Evolutionary conservation across 1,140 invertebrate species (phyloP).

Genomic region (Drosophila rufa): DNA sequence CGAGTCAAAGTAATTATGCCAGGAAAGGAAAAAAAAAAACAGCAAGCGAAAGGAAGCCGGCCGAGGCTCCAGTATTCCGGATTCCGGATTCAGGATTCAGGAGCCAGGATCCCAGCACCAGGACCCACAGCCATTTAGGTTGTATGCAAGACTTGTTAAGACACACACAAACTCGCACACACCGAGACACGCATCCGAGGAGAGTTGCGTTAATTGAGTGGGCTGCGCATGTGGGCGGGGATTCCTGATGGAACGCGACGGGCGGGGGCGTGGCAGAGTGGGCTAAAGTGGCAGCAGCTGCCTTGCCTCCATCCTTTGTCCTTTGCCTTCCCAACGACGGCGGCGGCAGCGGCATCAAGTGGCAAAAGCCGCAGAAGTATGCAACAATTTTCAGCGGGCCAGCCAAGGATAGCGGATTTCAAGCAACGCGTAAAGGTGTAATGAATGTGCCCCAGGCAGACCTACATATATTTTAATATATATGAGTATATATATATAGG

Average conservation of each 20-base stretch:
- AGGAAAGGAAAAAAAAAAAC: constrained; percentile 9
- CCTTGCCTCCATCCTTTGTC: neutral
- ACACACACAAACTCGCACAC: constrained; percentile 57
- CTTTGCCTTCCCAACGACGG: neutral
- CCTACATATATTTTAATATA: constrained; percentile 13
- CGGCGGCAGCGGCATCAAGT: constrained; percentile 45
- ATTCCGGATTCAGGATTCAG: constrained; percentile 35
- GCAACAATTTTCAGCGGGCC: constrained; percentile 66
- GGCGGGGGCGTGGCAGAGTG: constrained; percentile 43
- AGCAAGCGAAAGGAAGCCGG: constrained; percentile 28
- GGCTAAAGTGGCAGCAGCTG: constrained; percentile 68
- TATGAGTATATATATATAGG: constrained; percentile 6
- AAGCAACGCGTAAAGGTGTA: constrained; percentile 34
- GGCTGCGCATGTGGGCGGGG: constrained; percentile 60
- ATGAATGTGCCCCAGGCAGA: constrained; percentile 36
- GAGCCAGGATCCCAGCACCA: constrained; percentile 27
- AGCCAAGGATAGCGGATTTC: constrained; percentile 28
- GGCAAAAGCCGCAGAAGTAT: constrained; percentile 63
- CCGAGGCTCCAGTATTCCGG: constrained; percentile 6
- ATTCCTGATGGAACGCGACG: constrained; percentile 8
- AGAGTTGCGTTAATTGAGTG: constrained; percentile 80
- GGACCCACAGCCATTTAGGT: constrained; percentile 60
- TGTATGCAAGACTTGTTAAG: constrained; percentile 77
- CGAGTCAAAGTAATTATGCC: constrained; percentile 82
- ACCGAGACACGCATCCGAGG: constrained; percentile 38